Conservation (phyloP, 2,888 invertebrate species). For the Galerucella nymphaeae region DNA sequence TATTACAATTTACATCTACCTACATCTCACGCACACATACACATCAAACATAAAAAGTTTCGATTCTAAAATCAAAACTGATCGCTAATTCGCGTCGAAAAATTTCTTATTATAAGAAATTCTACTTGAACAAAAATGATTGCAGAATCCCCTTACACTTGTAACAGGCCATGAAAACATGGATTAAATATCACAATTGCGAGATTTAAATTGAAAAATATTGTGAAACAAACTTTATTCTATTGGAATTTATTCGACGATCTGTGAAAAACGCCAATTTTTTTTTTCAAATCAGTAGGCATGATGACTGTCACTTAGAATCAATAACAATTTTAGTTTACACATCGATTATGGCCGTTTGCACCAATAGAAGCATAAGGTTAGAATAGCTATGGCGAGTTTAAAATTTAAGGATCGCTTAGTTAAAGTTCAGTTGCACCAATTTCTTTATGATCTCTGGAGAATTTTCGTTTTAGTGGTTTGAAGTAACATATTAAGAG, state of each 20-base stretch:
- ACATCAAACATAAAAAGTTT: neutral
- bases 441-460: no score
- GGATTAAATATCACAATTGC: conserved; percentile 44
- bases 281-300: no score
- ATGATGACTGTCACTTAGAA: no score
- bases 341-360: no score
- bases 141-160: conserved; percentile 26
- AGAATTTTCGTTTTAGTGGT: no score
- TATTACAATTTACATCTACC: conserved; percentile 10
- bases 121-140: conserved; percentile 35
- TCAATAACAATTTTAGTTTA: no score
- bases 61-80: neutral
- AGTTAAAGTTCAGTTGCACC: no score
- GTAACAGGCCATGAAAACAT: conserved; percentile 48
- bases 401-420: no score
- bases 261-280: conserved; percentile 4
- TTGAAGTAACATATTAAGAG: no score
- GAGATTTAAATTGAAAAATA: conserved; percentile 36
- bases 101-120: conserved; percentile 19
- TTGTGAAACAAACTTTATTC: conserved; percentile 7
- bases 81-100: neutral
- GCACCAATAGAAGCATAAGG: no score
- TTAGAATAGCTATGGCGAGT: no score
- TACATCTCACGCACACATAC: conserved; percentile 8
- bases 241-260: neutral